Percentiles rank a stretch among this genome's conserved stretches.
These are phyloP conservation scores for Globodera ellingtonae DNA, from an alignment of 1,140 invertebrate species.

Conservation along the genomic window DNA sequence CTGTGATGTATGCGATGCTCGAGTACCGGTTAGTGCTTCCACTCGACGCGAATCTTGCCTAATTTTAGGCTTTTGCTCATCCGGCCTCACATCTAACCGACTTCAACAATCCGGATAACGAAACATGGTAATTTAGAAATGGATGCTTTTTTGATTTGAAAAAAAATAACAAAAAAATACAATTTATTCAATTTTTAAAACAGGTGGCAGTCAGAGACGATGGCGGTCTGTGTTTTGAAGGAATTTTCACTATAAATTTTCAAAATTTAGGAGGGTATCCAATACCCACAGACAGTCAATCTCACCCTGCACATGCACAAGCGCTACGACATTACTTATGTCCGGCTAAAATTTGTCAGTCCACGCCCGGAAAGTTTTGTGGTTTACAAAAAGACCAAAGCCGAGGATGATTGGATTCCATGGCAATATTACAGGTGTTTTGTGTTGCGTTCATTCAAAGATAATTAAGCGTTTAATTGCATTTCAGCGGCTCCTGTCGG, in stretches of 20 bases:
- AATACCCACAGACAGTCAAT: constrained; percentile 86
- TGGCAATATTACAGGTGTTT: constrained; percentile 87
- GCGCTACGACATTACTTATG: constrained; percentile 93
- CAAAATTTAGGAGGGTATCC: constrained; percentile 74
- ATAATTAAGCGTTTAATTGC: background rate
- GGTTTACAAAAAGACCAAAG: constrained; percentile 80
- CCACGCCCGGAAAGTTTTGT: constrained; percentile 94
- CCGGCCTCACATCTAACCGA: constrained; percentile 84
- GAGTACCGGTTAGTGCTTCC: constrained; percentile 23
- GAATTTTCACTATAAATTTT: background rate
- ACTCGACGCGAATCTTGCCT: constrained; percentile 60
- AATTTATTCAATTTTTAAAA: background rate
- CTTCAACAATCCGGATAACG: constrained; percentile 81
- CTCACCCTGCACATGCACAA: constrained; percentile 90
- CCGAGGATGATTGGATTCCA: constrained; percentile 83
- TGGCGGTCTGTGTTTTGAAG: constrained; percentile 70
- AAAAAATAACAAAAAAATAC: background rate
- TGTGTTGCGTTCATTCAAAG: background rate
- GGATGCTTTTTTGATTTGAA: background rate
- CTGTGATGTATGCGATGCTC: constrained; percentile 53
- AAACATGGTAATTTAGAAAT: constrained; percentile 73
- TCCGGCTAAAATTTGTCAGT: constrained; percentile 80
- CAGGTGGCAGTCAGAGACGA: constrained; percentile 94
- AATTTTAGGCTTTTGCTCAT: constrained; percentile 70
- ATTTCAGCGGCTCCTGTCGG: constrained; percentile 77